Evolutionary conservation across 2,113 vertebrate genomes (phyloP).

Genomic region (Platanista minor): DNA sequence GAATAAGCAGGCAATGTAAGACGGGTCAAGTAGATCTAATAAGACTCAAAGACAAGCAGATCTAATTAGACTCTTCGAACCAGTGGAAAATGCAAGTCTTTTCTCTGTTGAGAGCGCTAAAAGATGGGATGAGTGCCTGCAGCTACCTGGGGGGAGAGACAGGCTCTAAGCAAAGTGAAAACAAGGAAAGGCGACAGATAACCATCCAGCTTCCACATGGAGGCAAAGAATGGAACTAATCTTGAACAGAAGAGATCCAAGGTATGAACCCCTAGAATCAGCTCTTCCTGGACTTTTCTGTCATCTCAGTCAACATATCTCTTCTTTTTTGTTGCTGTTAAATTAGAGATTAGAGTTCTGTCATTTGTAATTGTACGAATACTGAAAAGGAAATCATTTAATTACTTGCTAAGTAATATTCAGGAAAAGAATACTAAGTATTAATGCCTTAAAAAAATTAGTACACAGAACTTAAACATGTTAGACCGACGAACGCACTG

Average conservation of each 20-base stretch:
- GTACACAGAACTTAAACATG: background rate
- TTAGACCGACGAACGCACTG: background rate
- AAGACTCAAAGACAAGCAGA: background rate
- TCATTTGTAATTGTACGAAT: background rate
- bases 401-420: conserved; percentile 39
- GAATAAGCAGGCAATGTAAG: background rate
- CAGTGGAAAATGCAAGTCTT: background rate
- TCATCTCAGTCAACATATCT: background rate
- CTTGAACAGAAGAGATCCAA: background rate
- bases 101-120: background rate
- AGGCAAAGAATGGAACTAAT: background rate
- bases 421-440: background rate
- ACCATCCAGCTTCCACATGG: background rate
- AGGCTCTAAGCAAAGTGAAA: background rate
- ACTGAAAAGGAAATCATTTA: conserved; percentile 13
- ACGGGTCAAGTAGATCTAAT: background rate
- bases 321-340: background rate
- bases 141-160: background rate
- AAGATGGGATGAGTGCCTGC: background rate
- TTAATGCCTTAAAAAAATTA: background rate
- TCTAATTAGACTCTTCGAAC: background rate
- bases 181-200: background rate
- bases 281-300: background rate
- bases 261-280: background rate
- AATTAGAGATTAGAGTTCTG: background rate